phyloP scores from a whole-genome alignment of 2,113 vertebrate genomes.

The Ellobius talpinus region DNA sequence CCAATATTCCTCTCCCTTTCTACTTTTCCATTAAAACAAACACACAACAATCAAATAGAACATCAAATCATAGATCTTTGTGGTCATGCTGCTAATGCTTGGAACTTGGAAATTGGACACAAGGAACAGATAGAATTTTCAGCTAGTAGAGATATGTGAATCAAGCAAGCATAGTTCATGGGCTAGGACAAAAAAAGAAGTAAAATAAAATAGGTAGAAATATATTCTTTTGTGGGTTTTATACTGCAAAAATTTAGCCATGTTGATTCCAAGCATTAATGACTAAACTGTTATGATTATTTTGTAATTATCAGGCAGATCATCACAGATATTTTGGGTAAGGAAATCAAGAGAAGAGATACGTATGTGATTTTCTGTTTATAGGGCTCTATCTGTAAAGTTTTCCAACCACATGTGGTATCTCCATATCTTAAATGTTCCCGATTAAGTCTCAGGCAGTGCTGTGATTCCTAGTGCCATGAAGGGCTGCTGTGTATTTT shows the following conservation, averaged over 20 bases:
- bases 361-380: neutral
- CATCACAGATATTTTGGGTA: neutral
- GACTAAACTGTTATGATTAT: neutral
- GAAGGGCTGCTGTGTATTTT: neutral
- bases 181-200: neutral
- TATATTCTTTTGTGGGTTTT: neutral
- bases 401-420: neutral
- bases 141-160: slow-evolving; percentile 34
- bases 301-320: neutral
- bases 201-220: neutral
- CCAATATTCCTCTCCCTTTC: slow-evolving; percentile 63
- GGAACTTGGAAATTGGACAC: slow-evolving; percentile 38
- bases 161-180: neutral
- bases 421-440: neutral
- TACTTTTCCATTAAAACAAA: slow-evolving; percentile 74
- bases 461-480: neutral
- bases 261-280: neutral
- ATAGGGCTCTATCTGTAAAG: neutral
- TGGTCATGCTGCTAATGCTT: slow-evolving; percentile 46
- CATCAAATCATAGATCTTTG: slow-evolving; percentile 56
- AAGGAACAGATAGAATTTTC: slow-evolving; percentile 46
- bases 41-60: slow-evolving; percentile 70
- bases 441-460: neutral
- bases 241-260: slow-evolving; percentile 12
- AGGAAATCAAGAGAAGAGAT: neutral